Evolutionary conservation across 2,113 vertebrate species (phyloP), one percentile per base, ranked within the genome.

Genomic region (Mirounga angustirostris): DNA sequence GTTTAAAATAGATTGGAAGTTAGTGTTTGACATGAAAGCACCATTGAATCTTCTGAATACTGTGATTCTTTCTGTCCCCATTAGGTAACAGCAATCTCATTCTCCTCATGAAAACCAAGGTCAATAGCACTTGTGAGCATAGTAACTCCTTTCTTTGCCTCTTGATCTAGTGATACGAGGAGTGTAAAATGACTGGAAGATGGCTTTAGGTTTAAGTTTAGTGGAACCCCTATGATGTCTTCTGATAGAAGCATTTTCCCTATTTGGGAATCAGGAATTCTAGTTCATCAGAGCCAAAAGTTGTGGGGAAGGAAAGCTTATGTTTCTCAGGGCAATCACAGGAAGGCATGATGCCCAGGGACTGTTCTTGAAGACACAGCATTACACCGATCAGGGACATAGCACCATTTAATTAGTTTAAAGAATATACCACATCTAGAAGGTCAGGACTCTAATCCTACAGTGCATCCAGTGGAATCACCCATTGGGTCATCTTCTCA

Each of bases 391-490:
- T 58, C 59, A 94, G 16, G 7, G n/a, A 50, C 4, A n/a, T 18
- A 56, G 0, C 19, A 18, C 2, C 5, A 71, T 59, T 61, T 67
- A 36, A 85, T 43, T 43, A 67, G 2, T 90, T 90, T 18, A n/a
- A 95, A 59, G 10, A 56, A 67, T 30, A 36, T 43, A n/a, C 0
- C 10, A 26, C 10, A 50, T 91, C 9, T 59, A 5, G 21, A 63
- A 81, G 58, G 24, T 18, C 0, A 65, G 4, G 16, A 26, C 9
- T 63, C 11, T 28, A 50, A 28, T 30, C 18, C 30, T 13, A 63
- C 1, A 22, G 4, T 24, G 7, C 28, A 36, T 30, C 4, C 1
- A 56, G 4, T 74, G 4, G 1, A 73, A 40, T 7, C 0, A 6
- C 12, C 24, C 21, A 19, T 30, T 73, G 16, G 1, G 4, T 24